Conservation (phyloP, 2,888 invertebrate species). For the Synanthedon vespiformis region DNA sequence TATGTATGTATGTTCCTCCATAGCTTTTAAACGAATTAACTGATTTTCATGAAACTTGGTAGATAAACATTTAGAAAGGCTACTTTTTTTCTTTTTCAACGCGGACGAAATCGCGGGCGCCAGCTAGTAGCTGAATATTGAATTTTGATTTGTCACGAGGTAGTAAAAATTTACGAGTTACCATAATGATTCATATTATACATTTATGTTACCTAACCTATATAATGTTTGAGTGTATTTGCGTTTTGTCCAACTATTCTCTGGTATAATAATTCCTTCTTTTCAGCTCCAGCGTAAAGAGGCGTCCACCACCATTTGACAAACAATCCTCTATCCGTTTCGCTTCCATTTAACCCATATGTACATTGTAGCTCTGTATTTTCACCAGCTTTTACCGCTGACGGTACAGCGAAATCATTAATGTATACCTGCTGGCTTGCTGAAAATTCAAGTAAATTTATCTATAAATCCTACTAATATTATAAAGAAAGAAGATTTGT, state of each 20-base stretch:
- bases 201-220: neutral
- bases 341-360: slow-evolving; percentile 19
- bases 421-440: slow-evolving; percentile 41
- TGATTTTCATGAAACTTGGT: too few species aligned
- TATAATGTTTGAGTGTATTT: neutral
- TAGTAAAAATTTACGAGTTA: too few species aligned
- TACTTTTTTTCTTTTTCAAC: too few species aligned
- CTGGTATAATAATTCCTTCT: slow-evolving; percentile 35
- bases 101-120: too few species aligned
- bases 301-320: slow-evolving; percentile 56
- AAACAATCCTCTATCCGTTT: slow-evolving; percentile 20
- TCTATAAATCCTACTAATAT: neutral
- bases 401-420: slow-evolving; percentile 42
- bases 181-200: too few species aligned
- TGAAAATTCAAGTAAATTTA: slow-evolving; percentile 17
- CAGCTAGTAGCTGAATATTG: too few species aligned
- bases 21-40: too few species aligned
- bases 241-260: slow-evolving; percentile 18
- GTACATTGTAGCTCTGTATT: slow-evolving; percentile 33
- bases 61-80: too few species aligned
- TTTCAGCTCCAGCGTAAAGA: slow-evolving; percentile 15
- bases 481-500: too few species aligned
- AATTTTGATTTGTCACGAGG: too few species aligned
- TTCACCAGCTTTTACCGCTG: slow-evolving; percentile 25
- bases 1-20: too few species aligned